phyloP scores from a whole-genome alignment of 2,113 vertebrate genomes.

The Saimiri boliviensis region DNA sequence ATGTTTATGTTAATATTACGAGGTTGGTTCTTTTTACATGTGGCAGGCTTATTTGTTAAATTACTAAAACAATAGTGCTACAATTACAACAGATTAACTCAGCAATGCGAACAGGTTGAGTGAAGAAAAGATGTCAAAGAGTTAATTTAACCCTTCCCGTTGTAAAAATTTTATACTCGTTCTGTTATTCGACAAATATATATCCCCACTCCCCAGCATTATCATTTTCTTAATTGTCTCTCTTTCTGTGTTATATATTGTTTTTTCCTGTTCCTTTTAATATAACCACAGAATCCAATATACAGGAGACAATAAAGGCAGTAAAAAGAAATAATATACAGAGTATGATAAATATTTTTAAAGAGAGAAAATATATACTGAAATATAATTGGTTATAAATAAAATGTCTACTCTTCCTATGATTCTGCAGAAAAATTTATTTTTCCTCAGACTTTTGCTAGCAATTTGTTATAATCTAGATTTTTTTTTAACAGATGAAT shows the following conservation, averaged over 20 bases:
- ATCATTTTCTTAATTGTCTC: conserved; percentile 61
- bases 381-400: conserved; percentile 79
- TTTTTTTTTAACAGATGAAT: conserved; percentile 73
- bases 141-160: conserved; percentile 76
- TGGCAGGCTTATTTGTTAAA: conserved; percentile 73
- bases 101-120: conserved; percentile 77
- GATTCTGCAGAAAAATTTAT: conserved; percentile 73
- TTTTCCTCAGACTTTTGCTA: conserved; percentile 55
- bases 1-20: conserved; percentile 66
- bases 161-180: conserved; percentile 52
- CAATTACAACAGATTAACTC: conserved; percentile 69
- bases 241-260: neutral
- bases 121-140: conserved; percentile 78
- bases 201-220: conserved; percentile 69
- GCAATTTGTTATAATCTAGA: conserved; percentile 75
- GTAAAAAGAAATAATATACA: conserved; percentile 68
- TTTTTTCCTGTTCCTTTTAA: conserved; percentile 56
- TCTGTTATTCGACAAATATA: conserved; percentile 68
- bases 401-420: conserved; percentile 71
- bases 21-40: conserved; percentile 74
- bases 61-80: conserved; percentile 35
- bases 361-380: conserved; percentile 21
- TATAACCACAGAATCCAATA: conserved; percentile 16
- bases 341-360: conserved; percentile 55
- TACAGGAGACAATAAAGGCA: conserved; percentile 57